Evolutionary conservation across 2,797 vertebrate species (phyloP), one percentile per base, ranked within the genome.

Genomic region (Varecia variegata): DNA sequence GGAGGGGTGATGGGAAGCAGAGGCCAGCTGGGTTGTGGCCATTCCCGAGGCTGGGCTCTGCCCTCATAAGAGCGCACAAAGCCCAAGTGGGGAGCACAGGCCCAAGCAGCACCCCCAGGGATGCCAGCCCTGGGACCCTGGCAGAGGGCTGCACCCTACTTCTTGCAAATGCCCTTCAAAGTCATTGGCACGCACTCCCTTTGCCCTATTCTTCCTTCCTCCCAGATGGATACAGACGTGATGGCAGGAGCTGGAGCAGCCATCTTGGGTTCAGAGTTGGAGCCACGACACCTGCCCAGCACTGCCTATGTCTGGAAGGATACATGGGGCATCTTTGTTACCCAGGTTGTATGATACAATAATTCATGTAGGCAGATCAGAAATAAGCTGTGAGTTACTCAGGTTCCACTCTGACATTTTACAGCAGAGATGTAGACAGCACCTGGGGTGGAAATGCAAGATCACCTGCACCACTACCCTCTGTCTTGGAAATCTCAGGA

Each of bases 391-490:
- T 2, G n/a, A n/a, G 11, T 12, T 15, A 15, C 18, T 52, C 35
- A 8, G 68, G 45, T 5, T 50, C 67, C 1, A 13, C 38, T 54
- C 56, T 30, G 68, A 67, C 18, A 0, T 4, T 35, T 38, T 30
- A 1, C 23, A 47, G 7, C 5, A 15, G 25, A 3, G 23, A 7
- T 10, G 40, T 11, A 23, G 68, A 20, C 35, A 0, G 35, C 32
- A 30, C 54, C 35, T 7, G 52, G n/a, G 11, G 14, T 27, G 50
- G 70, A n/a, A 8, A 15, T 0, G 5, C 23, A 27, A 21, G 17
- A 1, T 40, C 40, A 0, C 5, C 6, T 15, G 5, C 15, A 12
- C 40, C 11, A 1, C 20, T 3, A 0, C 11, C 12, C 8, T 30
- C 35, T 25, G 52, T 17, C 35, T 47, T 17, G 3, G 43, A 74